Evolutionary conservation across 2,888 invertebrate genomes (phyloP), one percentile per base, ranked within the genome.

Genomic region (Asteroscopus sphinx): DNA sequence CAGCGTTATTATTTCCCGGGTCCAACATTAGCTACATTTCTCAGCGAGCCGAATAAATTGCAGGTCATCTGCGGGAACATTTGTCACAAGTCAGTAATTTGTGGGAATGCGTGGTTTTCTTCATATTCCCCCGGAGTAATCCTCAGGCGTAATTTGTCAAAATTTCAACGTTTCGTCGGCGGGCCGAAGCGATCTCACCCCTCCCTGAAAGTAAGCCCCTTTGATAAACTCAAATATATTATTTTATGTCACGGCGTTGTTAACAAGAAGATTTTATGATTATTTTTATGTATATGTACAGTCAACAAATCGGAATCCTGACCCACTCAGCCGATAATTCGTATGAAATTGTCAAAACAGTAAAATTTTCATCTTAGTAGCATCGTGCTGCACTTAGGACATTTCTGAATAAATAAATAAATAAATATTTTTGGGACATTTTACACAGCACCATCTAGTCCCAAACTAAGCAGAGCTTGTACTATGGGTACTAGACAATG

Each of bases 111-210:
- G 85, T 83, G 82, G 85, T 85, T 89, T 89, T 88, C 88, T 88
- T 86, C 87, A 87, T 88, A 88, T 88, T 88, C 82, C 80, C 81
- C 76, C 76, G 73, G 67, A 82, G 88, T 88, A 89, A 89, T 89
- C 87, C 88, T 81, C 77, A 73, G 78, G 73, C 76, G 82, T 83
- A 82, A 91, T 91, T 91, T 90, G 87, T 91, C 90, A 90, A 89
- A 88, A 86, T 88, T 88, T 87, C 85, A 84, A 81, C 86, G 73
- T 85, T 81, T 80, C 77, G 77, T 68, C 81, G 77, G 76, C 76
- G 74, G 67, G 68, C 69, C 58, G 33, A 30, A 17, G 54, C 56
- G 68, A 68, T 48, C 59, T 66, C 75, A 53, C 48, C 64, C 75
- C 68, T 44, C 67, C 72, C 63, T 66, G 41, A 70, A 76, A 73